A percentile compares a stretch with the other conserved stretches of the same genome.
These are phyloP conservation scores for Drosophila navojoa DNA, from an alignment of 1,140 invertebrate species.

Conservation along the genomic window DNA sequence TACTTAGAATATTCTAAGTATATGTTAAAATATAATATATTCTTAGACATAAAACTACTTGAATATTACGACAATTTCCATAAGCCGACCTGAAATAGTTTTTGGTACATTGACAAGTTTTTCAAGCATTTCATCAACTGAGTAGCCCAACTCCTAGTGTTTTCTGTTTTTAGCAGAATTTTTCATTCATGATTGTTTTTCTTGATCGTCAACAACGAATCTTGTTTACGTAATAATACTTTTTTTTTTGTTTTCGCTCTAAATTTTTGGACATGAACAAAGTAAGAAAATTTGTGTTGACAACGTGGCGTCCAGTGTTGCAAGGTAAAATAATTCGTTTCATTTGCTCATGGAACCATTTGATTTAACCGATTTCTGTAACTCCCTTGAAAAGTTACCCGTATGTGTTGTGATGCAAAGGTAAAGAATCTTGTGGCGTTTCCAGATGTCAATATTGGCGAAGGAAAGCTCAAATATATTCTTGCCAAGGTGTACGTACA, in stretches of 20 bases:
- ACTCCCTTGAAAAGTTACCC: slow-evolving; percentile 17
- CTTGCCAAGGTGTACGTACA: slow-evolving; percentile 58
- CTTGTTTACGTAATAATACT: not conserved
- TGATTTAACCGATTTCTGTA: not conserved
- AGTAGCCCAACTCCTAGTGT: not conserved
- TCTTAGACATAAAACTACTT: no score
- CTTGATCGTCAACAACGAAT: slow-evolving; percentile 6
- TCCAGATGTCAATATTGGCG: slow-evolving; percentile 25
- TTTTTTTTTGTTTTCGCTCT: not conserved
- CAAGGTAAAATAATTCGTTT: slow-evolving; percentile 9
- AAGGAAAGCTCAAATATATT: slow-evolving; percentile 59
- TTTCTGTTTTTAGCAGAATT: not conserved
- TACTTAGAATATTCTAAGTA: no score
- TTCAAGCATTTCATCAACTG: not conserved
- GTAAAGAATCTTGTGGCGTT: slow-evolving; percentile 25
- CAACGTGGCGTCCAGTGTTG: slow-evolving; percentile 39
- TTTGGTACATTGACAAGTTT: no score
- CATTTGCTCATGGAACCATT: not conserved
- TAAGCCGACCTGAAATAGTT: no score
- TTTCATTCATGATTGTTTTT: not conserved
- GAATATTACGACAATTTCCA: no score
- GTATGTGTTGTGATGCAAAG: slow-evolving; percentile 22
- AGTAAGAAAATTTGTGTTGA: slow-evolving; percentile 29
- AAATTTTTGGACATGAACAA: slow-evolving; percentile 48
- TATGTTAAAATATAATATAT: no score